A percentile compares a stretch with the other conserved stretches of the same genome.
phyloP scores from a whole-genome alignment of 1,140 invertebrate species.

The Macrosteles quadrilineatus region DNA sequence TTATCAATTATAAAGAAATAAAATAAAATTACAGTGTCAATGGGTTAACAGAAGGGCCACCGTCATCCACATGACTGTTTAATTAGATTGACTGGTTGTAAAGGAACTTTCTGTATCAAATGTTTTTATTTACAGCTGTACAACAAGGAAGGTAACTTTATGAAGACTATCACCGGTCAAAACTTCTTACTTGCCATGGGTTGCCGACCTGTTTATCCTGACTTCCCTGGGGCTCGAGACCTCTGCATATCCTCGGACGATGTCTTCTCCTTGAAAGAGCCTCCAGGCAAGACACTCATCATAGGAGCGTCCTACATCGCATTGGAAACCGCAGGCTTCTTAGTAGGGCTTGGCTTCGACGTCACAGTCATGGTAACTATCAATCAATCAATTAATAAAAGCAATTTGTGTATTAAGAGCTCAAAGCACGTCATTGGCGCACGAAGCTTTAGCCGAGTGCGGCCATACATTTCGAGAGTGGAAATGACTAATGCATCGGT shows the following conservation, averaged over 20 bases:
- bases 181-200: constrained; percentile 67
- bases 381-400: too few species aligned
- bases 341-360: constrained; percentile 60
- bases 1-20: too few species aligned
- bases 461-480: too few species aligned
- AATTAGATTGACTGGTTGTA: too few species aligned
- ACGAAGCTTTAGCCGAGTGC: too few species aligned
- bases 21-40: too few species aligned
- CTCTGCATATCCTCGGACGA: constrained; percentile 70
- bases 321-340: constrained; percentile 71
- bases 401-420: too few species aligned
- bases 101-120: too few species aligned
- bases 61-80: too few species aligned
- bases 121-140: constrained; percentile 14
- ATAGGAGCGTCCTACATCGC: constrained; percentile 70
- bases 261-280: constrained; percentile 62
- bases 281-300: constrained; percentile 67
- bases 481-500: too few species aligned
- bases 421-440: too few species aligned
- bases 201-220: constrained; percentile 63
- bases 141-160: neutral
- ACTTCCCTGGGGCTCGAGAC: constrained; percentile 64
- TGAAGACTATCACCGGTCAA: constrained; percentile 56
- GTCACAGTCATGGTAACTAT: constrained; percentile 60
- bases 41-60: too few species aligned